Percentiles rank a stretch among this genome's conserved stretches.
Evolutionary conservation across 2,113 vertebrate genomes (phyloP).

Genomic region (Microtus ochrogaster): DNA sequence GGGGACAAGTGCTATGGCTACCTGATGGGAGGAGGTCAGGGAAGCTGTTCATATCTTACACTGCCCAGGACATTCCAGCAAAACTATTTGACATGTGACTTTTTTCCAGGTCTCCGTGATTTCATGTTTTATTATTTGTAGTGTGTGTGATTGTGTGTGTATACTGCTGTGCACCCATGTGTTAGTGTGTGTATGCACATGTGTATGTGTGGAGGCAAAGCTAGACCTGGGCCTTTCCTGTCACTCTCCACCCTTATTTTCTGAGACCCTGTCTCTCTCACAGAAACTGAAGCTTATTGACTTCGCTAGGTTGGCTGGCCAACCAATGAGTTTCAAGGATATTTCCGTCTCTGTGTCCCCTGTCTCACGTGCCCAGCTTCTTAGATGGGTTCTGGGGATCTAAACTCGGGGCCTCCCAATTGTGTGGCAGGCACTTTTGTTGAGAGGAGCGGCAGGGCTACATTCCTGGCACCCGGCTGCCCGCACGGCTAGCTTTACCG

Average conservation of each 20-base stretch:
- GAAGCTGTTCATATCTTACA: not conserved
- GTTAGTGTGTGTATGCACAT: not conserved
- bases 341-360: not conserved
- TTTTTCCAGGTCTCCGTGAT: no score
- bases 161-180: not conserved
- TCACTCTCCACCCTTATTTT: no score
- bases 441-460: no score
- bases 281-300: not conserved
- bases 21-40: not conserved
- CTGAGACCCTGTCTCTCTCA: not conserved
- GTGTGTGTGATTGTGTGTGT: not conserved
- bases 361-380: not conserved
- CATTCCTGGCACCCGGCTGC: no score
- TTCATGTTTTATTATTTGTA: not conserved
- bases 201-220: not conserved
- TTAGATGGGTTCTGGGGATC: not conserved
- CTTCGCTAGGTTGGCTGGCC: no score
- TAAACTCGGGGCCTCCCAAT: not conserved
- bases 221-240: not conserved
- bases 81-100: no score
- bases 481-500: no score
- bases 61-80: fast-evolving
- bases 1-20: not conserved
- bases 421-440: not conserved
- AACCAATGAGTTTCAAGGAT: not conserved